Conservation (phyloP, 2,797 vertebrate genomes). For the Mionectes olivaceus region DNA sequence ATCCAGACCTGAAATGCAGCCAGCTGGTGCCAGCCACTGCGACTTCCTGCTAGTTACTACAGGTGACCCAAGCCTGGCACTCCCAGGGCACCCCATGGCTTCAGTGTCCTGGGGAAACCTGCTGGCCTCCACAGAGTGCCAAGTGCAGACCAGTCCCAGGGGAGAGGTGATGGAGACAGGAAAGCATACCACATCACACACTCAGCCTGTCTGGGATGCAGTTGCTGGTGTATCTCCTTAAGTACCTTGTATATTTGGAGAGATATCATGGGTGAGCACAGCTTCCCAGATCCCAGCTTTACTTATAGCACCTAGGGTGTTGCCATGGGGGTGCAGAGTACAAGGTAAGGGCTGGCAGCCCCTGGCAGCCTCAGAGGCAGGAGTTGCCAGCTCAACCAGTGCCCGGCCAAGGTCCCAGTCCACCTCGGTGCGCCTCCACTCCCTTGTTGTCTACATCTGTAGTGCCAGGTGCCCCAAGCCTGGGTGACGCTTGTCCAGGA, state of each 20-base stretch:
- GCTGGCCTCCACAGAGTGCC: background rate
- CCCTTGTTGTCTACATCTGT: background rate
- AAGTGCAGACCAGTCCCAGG: background rate
- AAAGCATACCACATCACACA: accelerated
- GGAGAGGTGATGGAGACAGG: background rate
- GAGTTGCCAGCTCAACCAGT: background rate
- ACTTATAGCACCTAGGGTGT: background rate
- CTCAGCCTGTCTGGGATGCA: background rate
- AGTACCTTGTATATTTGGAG: background rate
- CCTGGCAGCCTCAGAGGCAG: background rate
- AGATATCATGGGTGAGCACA: accelerated
- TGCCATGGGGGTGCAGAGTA: background rate
- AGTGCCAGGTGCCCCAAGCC: accelerated
- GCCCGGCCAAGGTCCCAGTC: background rate
- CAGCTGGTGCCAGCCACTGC: accelerated
- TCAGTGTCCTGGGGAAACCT: background rate
- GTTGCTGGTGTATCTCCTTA: background rate
- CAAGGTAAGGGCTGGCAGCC: background rate
- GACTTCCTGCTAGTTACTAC: background rate
- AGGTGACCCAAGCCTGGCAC: background rate
- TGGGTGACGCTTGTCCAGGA: accelerated
- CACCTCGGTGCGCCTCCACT: background rate
- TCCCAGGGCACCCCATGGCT: background rate
- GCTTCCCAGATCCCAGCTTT: background rate
- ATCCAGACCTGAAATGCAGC: background rate